Evolutionary conservation across 2,113 vertebrate species (phyloP), one percentile per base, ranked within the genome.

Genomic region (Shinisaurus crocodilurus): DNA sequence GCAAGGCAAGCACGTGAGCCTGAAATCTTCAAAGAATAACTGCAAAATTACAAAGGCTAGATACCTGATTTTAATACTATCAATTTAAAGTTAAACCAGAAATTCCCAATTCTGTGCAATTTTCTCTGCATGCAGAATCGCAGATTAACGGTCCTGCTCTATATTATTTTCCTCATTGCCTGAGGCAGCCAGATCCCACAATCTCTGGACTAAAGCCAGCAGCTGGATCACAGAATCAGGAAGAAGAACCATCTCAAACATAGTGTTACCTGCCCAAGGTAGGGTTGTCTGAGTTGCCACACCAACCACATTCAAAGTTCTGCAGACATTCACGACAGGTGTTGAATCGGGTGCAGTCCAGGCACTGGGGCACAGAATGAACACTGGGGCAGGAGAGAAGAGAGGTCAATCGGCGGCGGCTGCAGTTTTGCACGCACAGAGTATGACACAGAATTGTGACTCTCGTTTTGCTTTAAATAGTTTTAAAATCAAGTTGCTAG

Each of bases 241-340:
- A 27, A 32, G 16, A 34, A 12, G 25, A 45, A 29, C 40, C 48
- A 34, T 12, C 8, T 85, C 45, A 32, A 1, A 69, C 0, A 23
- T 3, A 1, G 40, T 16, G 86, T 3, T 94, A 99, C 98, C 98
- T 98, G 92, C 98, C 98, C 87, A 99, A 97, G 0, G 98, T 99
- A n/a, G 98, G 98, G 95, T 99, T 99, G 95, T 98, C 98, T 88
- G 98, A 97, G n/a, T 99, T 98, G 15, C 98, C 98, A 48, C 98
- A 99, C 98, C 98, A 99, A 94, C 98, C 98, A 1, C 98, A 99
- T 95, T 98, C 98, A 18, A 99, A 98, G 29, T 97, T 98, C 93
- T 97, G 97, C 94, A 98, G 94, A 89, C 98, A 99, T 85, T 98
- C 98, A 0, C 97, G 97, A 90, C 98, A 99, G 7, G 97, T 97